These are phyloP conservation scores for Lumbricus terrestris DNA, from an alignment of 2,888 invertebrate species.

Conservation along the genomic window DNA sequence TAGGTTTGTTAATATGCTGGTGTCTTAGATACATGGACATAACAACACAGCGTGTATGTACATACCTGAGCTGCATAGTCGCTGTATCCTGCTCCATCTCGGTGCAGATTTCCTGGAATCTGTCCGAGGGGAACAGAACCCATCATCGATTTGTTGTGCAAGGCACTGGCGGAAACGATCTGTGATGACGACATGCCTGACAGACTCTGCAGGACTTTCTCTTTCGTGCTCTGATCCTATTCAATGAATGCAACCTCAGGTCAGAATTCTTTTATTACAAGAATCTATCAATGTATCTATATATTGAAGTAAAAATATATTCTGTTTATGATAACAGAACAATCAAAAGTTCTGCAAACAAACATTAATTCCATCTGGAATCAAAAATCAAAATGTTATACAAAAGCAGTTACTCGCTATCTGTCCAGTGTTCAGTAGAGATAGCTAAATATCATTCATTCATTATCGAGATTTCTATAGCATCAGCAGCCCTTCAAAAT, in stretches of 20 bases:
- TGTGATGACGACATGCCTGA: slow-evolving; percentile 24
- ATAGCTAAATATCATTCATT: too few relatives aligned
- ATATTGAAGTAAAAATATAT: background rate
- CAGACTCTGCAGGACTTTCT: slow-evolving; percentile 21
- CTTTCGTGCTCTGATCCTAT: slow-evolving; percentile 23
- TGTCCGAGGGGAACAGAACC: background rate
- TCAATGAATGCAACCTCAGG: background rate
- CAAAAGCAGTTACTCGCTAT: background rate
- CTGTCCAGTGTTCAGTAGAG: too few relatives aligned
- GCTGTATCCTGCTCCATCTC: background rate
- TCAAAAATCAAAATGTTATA: background rate
- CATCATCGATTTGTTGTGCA: slow-evolving; percentile 11
- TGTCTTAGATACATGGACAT: too few relatives aligned
- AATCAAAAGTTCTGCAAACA: background rate
- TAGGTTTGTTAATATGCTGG: too few relatives aligned
- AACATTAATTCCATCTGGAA: background rate
- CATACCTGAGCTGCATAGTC: slow-evolving; percentile 16
- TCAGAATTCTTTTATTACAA: background rate
- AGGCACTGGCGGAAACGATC: slow-evolving; percentile 22
- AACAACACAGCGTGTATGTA: background rate
- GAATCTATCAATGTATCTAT: background rate
- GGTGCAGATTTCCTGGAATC: slow-evolving; percentile 17
- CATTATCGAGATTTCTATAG: too few relatives aligned
- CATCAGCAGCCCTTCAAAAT: too few relatives aligned
- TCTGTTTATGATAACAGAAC: background rate